A percentile compares a stretch with the other conserved stretches of the same genome.
phyloP scores from a whole-genome alignment of 2,113 vertebrate genomes.

The Agelaius tricolor region DNA sequence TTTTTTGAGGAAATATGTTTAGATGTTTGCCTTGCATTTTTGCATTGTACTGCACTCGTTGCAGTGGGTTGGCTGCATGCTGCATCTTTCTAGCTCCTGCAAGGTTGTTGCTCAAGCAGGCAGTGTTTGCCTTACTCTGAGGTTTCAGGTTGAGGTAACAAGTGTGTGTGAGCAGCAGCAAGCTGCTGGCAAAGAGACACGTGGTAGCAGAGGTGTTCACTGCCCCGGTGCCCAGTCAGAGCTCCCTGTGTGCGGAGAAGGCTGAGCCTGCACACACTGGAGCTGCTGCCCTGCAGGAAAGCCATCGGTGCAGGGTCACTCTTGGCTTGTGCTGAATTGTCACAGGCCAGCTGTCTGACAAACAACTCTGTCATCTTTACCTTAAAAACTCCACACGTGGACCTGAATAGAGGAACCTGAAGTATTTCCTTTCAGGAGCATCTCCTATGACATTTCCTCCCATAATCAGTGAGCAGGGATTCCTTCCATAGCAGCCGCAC shows the following conservation, averaged over 20 bases:
- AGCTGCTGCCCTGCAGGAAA: not conserved
- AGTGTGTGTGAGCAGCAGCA: not conserved
- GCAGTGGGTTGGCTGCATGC: not conserved
- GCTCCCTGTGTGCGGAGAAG: not conserved
- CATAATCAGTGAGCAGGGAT: not conserved
- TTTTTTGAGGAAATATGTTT: not conserved
- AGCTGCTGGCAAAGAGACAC: not conserved
- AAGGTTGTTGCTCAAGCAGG: not conserved
- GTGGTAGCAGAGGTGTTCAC: not conserved
- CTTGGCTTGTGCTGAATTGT: not conserved
- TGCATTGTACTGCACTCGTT: fast-evolving
- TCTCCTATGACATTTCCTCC: not conserved
- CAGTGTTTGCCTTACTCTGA: not conserved
- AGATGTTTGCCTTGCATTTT: not conserved
- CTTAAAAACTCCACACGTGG: not conserved
- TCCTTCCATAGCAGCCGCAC: not conserved
- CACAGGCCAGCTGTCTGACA: not conserved
- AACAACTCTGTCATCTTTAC: not conserved
- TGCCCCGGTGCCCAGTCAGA: not conserved
- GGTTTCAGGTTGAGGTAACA: not conserved
- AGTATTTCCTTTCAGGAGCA: not conserved
- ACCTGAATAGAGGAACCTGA: not conserved
- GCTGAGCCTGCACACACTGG: not conserved
- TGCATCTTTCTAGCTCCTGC: not conserved
- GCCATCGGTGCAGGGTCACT: fast-evolving